phyloP scores from a whole-genome alignment of 92 coral and sea anemone genomes.

The Palythoa heliodiscus region DNA sequence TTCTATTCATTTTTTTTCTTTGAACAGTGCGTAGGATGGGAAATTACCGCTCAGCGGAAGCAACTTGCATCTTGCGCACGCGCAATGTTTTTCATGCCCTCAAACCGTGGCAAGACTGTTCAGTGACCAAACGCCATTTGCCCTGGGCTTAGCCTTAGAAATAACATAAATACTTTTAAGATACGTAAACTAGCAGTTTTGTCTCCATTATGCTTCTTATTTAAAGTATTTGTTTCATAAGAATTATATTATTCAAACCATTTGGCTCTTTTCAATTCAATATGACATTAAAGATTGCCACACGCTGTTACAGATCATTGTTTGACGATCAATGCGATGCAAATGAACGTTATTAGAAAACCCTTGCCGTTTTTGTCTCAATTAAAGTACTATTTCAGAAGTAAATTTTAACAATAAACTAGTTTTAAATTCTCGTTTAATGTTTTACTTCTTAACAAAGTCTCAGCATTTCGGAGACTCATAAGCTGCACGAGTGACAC shows the following conservation, averaged over 20 bases:
- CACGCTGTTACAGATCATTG: neutral
- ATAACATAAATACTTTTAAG: neutral
- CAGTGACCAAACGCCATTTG: neutral
- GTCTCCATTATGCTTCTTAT: neutral
- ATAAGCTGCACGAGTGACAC: neutral
- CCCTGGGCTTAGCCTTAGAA: neutral
- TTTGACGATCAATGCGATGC: neutral
- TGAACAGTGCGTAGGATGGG: slow-evolving; percentile 36
- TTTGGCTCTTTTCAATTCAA: neutral
- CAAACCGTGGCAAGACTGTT: slow-evolving; percentile 1
- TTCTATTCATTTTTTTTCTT: neutral
- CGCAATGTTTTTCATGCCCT: slow-evolving; percentile 8
- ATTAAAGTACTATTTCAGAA: neutral
- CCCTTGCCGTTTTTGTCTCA: neutral
- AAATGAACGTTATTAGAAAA: neutral
- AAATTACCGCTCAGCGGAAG: slow-evolving; percentile 74
- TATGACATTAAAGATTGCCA: neutral
- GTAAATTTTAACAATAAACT: neutral
- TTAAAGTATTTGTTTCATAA: neutral
- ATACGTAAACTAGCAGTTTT: neutral
- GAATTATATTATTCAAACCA: neutral
- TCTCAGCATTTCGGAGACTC: neutral
- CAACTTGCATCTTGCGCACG: slow-evolving; percentile 43
- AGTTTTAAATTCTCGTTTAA: neutral
- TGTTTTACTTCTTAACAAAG: neutral